Evolutionary conservation across 2,797 vertebrate species (phyloP), one percentile per base, ranked within the genome.

Genomic region (Melanotaenia maccullochi): DNA sequence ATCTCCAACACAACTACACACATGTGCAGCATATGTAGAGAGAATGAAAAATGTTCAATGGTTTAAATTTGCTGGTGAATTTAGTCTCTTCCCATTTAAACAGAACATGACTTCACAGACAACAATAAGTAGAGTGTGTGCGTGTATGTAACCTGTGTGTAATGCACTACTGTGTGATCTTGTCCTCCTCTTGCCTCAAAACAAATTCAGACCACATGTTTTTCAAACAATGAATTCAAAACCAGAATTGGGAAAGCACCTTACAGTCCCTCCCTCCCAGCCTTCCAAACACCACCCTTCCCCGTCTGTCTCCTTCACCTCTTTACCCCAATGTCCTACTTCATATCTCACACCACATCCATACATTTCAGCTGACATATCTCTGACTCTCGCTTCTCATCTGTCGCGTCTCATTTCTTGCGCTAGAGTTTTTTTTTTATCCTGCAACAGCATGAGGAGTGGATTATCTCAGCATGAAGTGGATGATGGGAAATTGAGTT

Each of bases 171-270:
- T 87, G 83, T 90, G 83, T 89, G 85, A 85, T 86, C 77, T 85
- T 75, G 76, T 86, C 83, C 78, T 84, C 82, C 74, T 87, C 72
- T 85, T 76, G 71, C 77, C 76, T 76, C 77, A 70, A 82, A 88
- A 90, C 68, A 92, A 89, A 93, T 85, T 85, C 78, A 72, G 84
- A 90, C 88, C 91, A 91, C 84, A 92, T 93, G 91, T 90, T 90
- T 90, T 84, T 85, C 47, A 87, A 88, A 88, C 81, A 86, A 88
- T 84, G 81, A 89, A 80, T 84, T 85, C 74, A 83, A 85, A 84
- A 79, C 78, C 47, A 71, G 81, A 81, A 85, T 71, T 88, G 89
- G 92, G 90, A 92, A 93, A 93, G 87, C 90, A 92, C 91, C 91
- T 90, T 82, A 72, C 68, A 85, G 80, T 47, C 36, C 78, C 28